Conservation (phyloP, 2,888 invertebrate genomes). For the Agrochola lychnidis region DNA sequence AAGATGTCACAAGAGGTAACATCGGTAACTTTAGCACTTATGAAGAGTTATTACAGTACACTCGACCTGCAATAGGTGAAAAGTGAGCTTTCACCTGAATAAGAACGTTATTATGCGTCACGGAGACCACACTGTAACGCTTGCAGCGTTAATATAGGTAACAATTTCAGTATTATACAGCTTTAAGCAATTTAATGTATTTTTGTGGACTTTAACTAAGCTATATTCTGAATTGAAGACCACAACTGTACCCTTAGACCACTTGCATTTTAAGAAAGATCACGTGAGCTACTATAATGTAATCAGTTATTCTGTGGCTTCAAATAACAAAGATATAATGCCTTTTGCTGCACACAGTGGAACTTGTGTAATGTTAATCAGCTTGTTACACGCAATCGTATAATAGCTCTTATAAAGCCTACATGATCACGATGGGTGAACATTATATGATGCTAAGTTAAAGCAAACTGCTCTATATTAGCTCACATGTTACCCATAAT, state of each 20-base stretch:
- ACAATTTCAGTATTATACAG: not conserved
- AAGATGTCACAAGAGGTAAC: conserved; percentile 18
- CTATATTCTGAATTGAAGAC: not conserved
- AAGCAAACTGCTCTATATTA: conserved; percentile 4
- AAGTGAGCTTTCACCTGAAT: not conserved
- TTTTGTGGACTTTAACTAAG: not conserved
- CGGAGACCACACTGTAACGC: not conserved
- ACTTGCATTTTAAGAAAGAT: not conserved
- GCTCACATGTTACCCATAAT: not conserved
- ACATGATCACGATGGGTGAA: conserved; percentile 11
- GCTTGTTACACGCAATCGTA: conserved; percentile 11
- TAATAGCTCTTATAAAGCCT: conserved; percentile 3
- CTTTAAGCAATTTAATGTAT: not conserved
- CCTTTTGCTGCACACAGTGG: not conserved
- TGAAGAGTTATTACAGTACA: conserved; percentile 8
- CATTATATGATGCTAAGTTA: conserved; percentile 5
- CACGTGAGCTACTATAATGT: not conserved
- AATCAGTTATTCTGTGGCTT: conserved; percentile 1
- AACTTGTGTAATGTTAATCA: conserved; percentile 5
- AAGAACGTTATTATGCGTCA: not conserved
- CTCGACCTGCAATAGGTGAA: not conserved
- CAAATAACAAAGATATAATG: not conserved
- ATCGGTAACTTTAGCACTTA: conserved; percentile 14
- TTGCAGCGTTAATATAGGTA: not conserved
- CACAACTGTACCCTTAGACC: conserved; percentile 1